These are phyloP conservation scores for Orthosia gracilis DNA, from an alignment of 2,888 invertebrate species.

Conservation along the genomic window DNA sequence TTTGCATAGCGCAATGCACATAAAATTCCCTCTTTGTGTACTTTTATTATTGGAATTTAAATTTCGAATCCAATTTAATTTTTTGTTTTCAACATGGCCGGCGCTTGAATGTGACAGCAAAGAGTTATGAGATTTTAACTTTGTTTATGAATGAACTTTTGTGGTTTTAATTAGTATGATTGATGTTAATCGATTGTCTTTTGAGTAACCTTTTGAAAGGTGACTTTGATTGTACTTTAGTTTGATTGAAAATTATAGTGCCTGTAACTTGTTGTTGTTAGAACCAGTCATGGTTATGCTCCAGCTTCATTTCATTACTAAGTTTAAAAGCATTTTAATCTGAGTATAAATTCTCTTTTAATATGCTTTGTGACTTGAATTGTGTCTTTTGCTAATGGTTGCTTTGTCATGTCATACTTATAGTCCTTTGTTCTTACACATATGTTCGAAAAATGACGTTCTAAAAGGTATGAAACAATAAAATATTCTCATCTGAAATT, in stretches of 20 bases:
- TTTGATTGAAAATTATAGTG: neutral
- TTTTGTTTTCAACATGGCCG: constrained; percentile 30
- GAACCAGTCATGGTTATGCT: neutral
- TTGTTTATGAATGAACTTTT: constrained; percentile 3
- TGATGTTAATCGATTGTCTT: neutral
- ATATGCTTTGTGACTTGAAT: neutral
- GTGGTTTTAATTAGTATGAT: neutral
- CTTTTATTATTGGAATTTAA: constrained; percentile 57
- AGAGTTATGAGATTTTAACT: constrained; percentile 15
- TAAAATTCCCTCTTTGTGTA: constrained; percentile 41
- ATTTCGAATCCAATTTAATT: constrained; percentile 49
- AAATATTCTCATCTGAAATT: no score
- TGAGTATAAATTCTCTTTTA: constrained; percentile 7
- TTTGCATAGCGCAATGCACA: constrained; percentile 49
- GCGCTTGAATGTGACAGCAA: constrained; percentile 20
- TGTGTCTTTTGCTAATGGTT: constrained; percentile 5
- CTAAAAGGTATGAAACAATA: no score
- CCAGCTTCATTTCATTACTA: neutral
- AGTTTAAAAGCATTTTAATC: constrained; percentile 21
- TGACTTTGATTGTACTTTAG: constrained; percentile 2
- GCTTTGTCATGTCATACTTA: neutral
- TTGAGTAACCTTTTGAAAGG: neutral
- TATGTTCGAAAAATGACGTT: no score
- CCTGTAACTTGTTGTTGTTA: neutral
- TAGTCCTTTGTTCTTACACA: neutral